phyloP scores from a whole-genome alignment of 1,140 invertebrate genomes.

The Papilio xuthus region DNA sequence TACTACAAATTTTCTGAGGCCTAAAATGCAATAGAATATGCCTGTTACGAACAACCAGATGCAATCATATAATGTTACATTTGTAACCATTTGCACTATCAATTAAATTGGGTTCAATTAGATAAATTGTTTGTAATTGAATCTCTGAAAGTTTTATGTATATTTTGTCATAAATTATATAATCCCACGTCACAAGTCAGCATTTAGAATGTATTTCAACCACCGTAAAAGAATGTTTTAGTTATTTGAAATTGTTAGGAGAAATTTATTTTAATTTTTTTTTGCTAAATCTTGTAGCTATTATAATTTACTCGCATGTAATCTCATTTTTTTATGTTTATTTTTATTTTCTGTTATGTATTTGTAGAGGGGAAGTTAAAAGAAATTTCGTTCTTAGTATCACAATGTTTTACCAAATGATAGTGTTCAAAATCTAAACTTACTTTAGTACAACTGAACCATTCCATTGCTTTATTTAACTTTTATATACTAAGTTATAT shows the following conservation, averaged over 20 bases:
- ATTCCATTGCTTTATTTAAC: constrained; percentile 66
- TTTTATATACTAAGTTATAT: constrained; percentile 51
- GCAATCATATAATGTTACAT: constrained; percentile 26
- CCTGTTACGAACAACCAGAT: not conserved
- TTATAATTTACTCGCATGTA: constrained; percentile 63
- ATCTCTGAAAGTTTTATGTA: constrained; percentile 57
- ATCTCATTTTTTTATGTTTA: constrained; percentile 66
- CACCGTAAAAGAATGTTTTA: constrained; percentile 51
- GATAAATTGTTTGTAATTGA: constrained; percentile 58
- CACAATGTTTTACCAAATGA: constrained; percentile 59
- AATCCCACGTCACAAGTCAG: constrained; percentile 42
- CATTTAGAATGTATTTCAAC: constrained; percentile 53
- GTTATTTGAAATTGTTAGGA: constrained; percentile 51
- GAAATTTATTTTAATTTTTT: constrained; percentile 35
- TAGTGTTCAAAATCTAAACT: constrained; percentile 61
- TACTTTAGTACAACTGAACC: constrained; percentile 67
- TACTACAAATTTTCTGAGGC: not conserved
- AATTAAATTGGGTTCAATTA: constrained; percentile 45
- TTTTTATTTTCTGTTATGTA: constrained; percentile 50
- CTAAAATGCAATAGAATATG: constrained; percentile 24
- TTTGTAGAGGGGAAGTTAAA: constrained; percentile 38
- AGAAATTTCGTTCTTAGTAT: constrained; percentile 48
- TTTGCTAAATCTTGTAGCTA: constrained; percentile 37
- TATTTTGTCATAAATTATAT: constrained; percentile 46
- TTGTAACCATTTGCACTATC: constrained; percentile 21